phyloP scores from a whole-genome alignment of 2,797 vertebrate species.

The Myoxocephalus aenaeus region DNA sequence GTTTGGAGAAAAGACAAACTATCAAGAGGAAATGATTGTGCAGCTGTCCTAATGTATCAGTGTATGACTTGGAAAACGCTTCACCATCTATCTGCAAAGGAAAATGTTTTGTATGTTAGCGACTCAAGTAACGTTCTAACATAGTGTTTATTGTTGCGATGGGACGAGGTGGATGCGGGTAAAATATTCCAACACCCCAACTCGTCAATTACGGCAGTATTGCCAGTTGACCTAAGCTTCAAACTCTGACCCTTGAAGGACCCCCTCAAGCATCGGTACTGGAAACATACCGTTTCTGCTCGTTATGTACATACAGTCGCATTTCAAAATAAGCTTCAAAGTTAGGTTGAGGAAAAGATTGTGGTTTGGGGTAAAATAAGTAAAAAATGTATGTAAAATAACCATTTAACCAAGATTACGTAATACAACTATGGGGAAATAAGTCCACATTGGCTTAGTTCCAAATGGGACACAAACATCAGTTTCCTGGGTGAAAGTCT shows the following conservation, averaged over 20 bases:
- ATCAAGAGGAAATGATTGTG: conserved; percentile 50
- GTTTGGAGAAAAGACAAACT: conserved; percentile 41
- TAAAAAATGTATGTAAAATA: not conserved
- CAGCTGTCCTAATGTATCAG: conserved; percentile 35
- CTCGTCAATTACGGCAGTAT: not conserved
- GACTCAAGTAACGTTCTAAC: conserved; percentile 27
- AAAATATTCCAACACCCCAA: not conserved
- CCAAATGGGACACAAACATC: not conserved
- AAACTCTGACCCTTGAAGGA: not conserved
- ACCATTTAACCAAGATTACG: not conserved
- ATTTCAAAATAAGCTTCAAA: not conserved
- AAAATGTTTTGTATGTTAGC: not conserved
- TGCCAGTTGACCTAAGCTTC: not conserved
- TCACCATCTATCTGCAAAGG: conserved; percentile 8
- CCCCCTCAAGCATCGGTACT: not conserved
- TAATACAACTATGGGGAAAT: not conserved
- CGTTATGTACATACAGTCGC: not conserved
- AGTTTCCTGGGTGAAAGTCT: not conserved
- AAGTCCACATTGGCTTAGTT: not conserved
- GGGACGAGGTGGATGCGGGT: not conserved
- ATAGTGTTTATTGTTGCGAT: not conserved
- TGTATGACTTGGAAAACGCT: conserved; percentile 32
- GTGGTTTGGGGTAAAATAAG: not conserved
- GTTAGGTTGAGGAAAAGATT: not conserved
- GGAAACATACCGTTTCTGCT: not conserved